A percentile compares a stretch with the other conserved stretches of the same genome.
phyloP scores from a whole-genome alignment of 1,140 invertebrate genomes.

The Penaeus japonicus region DNA sequence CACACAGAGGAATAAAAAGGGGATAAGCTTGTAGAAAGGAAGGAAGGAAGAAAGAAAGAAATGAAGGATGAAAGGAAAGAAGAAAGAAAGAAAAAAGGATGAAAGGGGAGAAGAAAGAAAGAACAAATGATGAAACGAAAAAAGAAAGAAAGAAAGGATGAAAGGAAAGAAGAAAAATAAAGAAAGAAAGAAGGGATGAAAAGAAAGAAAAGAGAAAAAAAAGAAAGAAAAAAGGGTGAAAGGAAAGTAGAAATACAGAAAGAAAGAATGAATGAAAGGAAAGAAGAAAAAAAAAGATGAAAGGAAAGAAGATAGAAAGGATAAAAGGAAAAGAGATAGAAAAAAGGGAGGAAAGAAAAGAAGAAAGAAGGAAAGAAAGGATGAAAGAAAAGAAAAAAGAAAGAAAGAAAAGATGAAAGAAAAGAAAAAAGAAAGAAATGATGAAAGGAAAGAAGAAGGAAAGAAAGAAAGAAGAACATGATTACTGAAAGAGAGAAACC shows the following conservation, averaged over 20 bases:
- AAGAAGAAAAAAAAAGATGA: not conserved
- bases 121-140: not conserved
- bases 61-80: not conserved
- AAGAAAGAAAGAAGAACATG: not conserved
- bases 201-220: not conserved
- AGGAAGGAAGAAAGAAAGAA: not conserved
- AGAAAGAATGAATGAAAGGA: not conserved
- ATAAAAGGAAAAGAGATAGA: not conserved
- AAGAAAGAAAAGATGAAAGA: not conserved
- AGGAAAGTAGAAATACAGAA: slow-evolving; percentile 4
- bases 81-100: no score
- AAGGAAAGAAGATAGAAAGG: not conserved
- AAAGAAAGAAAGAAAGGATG: not conserved
- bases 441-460: not conserved
- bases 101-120: not conserved
- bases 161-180: not conserved
- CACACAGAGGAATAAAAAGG: no score
- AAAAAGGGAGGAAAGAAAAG: not conserved
- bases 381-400: not conserved
- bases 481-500: not conserved
- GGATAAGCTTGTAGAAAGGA: not conserved
- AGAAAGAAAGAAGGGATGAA: not conserved
- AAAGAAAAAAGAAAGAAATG: slow-evolving; percentile 6
- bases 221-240: not conserved
- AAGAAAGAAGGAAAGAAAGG: not conserved